Evolutionary conservation across 1,140 invertebrate genomes (phyloP).

Genomic region (Sipha flava): DNA sequence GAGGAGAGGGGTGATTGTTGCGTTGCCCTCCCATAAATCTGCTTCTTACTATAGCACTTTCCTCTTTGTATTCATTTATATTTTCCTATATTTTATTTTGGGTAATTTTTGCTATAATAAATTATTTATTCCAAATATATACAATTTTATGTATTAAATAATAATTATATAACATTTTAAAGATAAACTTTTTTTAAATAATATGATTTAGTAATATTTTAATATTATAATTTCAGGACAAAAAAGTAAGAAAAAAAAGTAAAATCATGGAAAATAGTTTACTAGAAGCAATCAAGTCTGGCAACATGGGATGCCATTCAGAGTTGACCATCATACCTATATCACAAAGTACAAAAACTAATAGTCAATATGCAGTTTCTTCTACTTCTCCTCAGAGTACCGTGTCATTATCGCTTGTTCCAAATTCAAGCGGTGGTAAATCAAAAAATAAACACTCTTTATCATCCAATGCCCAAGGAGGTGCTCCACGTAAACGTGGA

Average conservation of each 20-base stretch:
- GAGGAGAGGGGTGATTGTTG: no score
- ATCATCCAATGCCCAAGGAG: background rate
- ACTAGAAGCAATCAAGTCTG: slow-evolving; percentile 24
- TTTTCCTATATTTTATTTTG: no score
- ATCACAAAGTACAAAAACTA: slow-evolving; percentile 19
- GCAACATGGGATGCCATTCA: slow-evolving; percentile 25
- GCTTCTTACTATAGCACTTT: no score
- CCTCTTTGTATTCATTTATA: no score
- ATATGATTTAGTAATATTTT: background rate
- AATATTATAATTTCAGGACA: background rate
- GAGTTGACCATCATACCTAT: slow-evolving; percentile 22
- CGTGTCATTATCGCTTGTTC: slow-evolving; percentile 17
- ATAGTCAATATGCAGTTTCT: slow-evolving; percentile 15
- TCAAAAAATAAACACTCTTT: slow-evolving; percentile 10
- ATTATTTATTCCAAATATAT: no score
- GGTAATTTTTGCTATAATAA: no score
- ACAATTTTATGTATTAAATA: no score
- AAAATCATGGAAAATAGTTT: slow-evolving; percentile 31
- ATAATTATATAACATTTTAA: no score
- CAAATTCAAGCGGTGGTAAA: slow-evolving; percentile 8
- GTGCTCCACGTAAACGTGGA: background rate
- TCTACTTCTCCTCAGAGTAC: slow-evolving; percentile 22
- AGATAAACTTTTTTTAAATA: no score
- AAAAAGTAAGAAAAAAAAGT: background rate
- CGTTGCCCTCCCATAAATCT: no score